phyloP scores from a whole-genome alignment of 2,113 vertebrate genomes.

The Sebastes fasciatus region DNA sequence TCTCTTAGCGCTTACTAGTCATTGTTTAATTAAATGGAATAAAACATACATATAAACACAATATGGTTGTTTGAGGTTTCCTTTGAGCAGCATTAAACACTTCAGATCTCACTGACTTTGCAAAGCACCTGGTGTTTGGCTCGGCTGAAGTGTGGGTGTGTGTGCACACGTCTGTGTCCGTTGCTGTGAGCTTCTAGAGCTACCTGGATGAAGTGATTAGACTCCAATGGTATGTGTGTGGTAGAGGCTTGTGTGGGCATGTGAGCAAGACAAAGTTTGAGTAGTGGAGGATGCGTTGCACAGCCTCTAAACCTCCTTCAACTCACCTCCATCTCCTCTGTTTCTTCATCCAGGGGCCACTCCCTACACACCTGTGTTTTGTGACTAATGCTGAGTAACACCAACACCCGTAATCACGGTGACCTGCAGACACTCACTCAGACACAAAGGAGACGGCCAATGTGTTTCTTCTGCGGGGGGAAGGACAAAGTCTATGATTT shows the following conservation, averaged over 20 bases:
- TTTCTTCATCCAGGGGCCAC: neutral
- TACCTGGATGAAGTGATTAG: neutral
- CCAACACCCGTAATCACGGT: constrained; percentile 10
- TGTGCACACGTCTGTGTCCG: neutral
- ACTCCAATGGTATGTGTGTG: neutral
- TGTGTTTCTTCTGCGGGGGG: neutral
- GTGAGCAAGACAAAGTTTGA: neutral
- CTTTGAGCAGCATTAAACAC: no score
- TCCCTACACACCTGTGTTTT: constrained; percentile 28
- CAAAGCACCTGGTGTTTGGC: no score
- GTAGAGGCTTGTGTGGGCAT: neutral
- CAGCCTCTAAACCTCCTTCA: neutral
- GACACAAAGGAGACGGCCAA: neutral
- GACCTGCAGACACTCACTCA: neutral
- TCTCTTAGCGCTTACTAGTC: no score
- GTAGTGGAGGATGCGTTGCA: neutral
- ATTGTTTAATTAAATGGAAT: neutral
- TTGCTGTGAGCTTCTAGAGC: neutral
- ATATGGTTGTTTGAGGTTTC: neutral
- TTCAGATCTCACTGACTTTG: no score
- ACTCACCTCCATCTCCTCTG: no score
- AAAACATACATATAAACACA: neutral
- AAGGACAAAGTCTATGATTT: no score
- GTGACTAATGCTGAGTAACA: constrained; percentile 31
- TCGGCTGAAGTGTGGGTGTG: no score